A percentile compares a stretch with the other conserved stretches of the same genome.
Conservation (phyloP, 2,888 invertebrate species). For the Cerastis leucographa region DNA sequence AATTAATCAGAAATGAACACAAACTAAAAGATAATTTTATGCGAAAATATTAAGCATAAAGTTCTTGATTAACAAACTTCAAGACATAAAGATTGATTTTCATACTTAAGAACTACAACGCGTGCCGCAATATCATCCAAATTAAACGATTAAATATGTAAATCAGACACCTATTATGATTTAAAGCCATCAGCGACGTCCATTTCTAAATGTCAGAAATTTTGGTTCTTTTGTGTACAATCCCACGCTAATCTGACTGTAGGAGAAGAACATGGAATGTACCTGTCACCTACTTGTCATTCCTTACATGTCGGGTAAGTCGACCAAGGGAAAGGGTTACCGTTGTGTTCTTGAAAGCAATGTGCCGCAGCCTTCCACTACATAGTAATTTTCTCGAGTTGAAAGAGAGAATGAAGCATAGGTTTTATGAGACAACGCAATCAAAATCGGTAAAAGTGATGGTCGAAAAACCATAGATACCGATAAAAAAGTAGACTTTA, state of each 20-base stretch:
- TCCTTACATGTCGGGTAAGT: slow-evolving; percentile 47
- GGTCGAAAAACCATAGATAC: too few relatives aligned
- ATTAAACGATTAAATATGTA: slow-evolving; percentile 16
- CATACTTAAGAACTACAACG: slow-evolving; percentile 5
- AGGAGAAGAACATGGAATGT: slow-evolving; percentile 25
- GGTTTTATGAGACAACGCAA: background rate
- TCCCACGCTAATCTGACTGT: slow-evolving; percentile 6
- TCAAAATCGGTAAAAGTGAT: background rate
- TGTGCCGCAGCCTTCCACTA: slow-evolving; percentile 34
- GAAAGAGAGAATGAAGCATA: slow-evolving; percentile 23
- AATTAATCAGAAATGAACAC: slow-evolving; percentile 16
- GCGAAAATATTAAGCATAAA: slow-evolving; percentile 31
- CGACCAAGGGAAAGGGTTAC: slow-evolving; percentile 57
- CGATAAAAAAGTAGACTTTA: background rate
- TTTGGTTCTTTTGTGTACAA: slow-evolving; percentile 12
- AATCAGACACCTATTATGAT: slow-evolving; percentile 23
- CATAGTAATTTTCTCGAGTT: slow-evolving; percentile 33
- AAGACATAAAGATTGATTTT: slow-evolving; percentile 29
- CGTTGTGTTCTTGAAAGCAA: slow-evolving; percentile 54
- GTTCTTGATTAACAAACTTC: slow-evolving; percentile 16
- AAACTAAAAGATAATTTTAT: slow-evolving; percentile 12
- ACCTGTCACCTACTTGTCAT: slow-evolving; percentile 51
- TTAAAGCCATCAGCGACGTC: background rate
- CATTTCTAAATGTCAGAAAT: slow-evolving; percentile 15
- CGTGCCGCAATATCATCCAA: slow-evolving; percentile 20